Evolutionary conservation across 1,140 invertebrate species (phyloP).

Genomic region (Fopius arisanus): DNA sequence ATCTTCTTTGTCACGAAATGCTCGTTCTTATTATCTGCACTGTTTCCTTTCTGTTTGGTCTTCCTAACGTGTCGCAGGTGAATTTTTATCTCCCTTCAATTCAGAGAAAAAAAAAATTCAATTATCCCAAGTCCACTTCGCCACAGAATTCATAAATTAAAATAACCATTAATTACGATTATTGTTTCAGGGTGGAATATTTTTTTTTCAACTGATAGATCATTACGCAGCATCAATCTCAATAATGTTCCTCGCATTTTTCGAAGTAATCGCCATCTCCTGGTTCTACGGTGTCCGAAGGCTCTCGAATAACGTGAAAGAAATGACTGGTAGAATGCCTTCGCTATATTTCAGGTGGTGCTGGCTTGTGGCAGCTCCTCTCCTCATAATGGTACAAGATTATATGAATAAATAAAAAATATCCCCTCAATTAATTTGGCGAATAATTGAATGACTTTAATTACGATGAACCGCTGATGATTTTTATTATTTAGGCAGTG

Average conservation of each 20-base stretch:
- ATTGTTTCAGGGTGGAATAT: conserved; percentile 82
- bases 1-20: conserved; percentile 85
- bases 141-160: too few species aligned
- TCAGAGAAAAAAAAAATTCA: too few species aligned
- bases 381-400: conserved; percentile 73
- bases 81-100: neutral
- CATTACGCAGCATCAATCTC: conserved; percentile 91
- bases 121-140: too few species aligned
- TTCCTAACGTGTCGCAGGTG: conserved; percentile 86
- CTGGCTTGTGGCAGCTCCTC: conserved; percentile 83
- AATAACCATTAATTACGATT: too few species aligned
- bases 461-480: neutral
- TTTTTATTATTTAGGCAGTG: conserved; percentile 69
- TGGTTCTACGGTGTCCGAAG: conserved; percentile 91
- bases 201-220: conserved; percentile 91
- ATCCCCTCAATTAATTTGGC: too few species aligned
- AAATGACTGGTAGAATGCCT: conserved; percentile 85
- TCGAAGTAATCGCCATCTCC: conserved; percentile 88
- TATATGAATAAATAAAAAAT: too few species aligned
- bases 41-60: conserved; percentile 82
- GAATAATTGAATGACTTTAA: too few species aligned
- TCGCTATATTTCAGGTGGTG: conserved; percentile 84
- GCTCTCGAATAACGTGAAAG: conserved; percentile 81
- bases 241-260: conserved; percentile 90
- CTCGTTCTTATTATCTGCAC: conserved; percentile 84